Evolutionary conservation across 2,797 vertebrate species (phyloP).

Genomic region (Threskiornis aethiopicus): DNA sequence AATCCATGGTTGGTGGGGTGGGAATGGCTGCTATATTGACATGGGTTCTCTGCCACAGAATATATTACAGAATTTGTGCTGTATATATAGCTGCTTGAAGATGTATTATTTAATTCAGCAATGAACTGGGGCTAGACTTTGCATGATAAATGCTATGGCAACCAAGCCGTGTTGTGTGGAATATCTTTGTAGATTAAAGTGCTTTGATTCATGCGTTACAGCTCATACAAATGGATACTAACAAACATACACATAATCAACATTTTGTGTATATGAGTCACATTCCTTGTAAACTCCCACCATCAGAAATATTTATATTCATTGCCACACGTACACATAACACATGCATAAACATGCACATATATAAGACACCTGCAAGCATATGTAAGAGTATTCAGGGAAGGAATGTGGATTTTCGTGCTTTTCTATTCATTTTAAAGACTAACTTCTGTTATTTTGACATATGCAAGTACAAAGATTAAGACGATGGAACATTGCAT

Average conservation of each 20-base stretch:
- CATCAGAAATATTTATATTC: not conserved
- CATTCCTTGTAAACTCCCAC: not conserved
- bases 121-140: not conserved
- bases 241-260: not conserved
- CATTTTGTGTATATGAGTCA: not conserved
- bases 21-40: not conserved
- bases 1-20: not conserved
- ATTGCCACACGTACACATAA: not conserved
- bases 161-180: not conserved
- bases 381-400: conserved; percentile 18
- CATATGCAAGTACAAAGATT: conserved; percentile 19
- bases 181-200: conserved; percentile 41
- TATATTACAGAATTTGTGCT: not conserved
- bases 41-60: not conserved
- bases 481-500: conserved; percentile 57
- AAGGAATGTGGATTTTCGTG: conserved; percentile 34
- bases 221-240: conserved; percentile 3
- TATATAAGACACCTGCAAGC: not conserved
- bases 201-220: conserved; percentile 6
- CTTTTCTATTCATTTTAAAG: not conserved
- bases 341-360: not conserved
- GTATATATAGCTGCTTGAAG: not conserved
- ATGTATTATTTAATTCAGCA: conserved; percentile 21
- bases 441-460: conserved; percentile 18
- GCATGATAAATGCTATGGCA: conserved; percentile 55